Percentiles rank a stretch among this genome's conserved stretches.
Evolutionary conservation across 2,113 vertebrate species (phyloP).

Genomic region (Pardalotus punctatus): DNA sequence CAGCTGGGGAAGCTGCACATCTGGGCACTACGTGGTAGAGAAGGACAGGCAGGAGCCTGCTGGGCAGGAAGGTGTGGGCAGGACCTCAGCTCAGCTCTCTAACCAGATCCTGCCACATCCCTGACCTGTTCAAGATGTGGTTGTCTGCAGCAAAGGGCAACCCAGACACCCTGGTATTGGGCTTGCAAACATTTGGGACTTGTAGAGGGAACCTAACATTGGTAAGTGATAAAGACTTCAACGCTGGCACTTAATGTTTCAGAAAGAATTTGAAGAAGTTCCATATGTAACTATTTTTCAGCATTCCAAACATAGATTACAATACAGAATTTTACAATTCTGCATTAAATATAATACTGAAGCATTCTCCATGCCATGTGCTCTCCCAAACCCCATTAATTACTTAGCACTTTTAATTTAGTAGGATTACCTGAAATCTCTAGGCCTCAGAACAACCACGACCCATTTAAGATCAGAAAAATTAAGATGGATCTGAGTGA

Average conservation of each 20-base stretch:
- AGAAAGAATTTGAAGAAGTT: neutral
- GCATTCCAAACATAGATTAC: neutral
- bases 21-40: rapidly evolving
- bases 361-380: neutral
- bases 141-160: rapidly evolving
- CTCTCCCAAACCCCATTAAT: neutral
- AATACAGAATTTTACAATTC: neutral
- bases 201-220: neutral
- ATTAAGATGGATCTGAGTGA: neutral
- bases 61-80: neutral
- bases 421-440: neutral
- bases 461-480: neutral
- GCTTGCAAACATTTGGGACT: neutral
- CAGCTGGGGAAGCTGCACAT: neutral
- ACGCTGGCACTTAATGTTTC: neutral
- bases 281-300: neutral
- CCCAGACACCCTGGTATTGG: neutral
- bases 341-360: neutral
- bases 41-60: neutral
- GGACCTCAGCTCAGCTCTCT: neutral
- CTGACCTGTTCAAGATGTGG: neutral
- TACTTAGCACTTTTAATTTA: neutral
- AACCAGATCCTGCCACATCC: neutral
- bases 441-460: neutral
- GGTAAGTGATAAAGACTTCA: neutral